phyloP scores from a whole-genome alignment of 2,888 invertebrate genomes.

The Ceraclea dissimilis region DNA sequence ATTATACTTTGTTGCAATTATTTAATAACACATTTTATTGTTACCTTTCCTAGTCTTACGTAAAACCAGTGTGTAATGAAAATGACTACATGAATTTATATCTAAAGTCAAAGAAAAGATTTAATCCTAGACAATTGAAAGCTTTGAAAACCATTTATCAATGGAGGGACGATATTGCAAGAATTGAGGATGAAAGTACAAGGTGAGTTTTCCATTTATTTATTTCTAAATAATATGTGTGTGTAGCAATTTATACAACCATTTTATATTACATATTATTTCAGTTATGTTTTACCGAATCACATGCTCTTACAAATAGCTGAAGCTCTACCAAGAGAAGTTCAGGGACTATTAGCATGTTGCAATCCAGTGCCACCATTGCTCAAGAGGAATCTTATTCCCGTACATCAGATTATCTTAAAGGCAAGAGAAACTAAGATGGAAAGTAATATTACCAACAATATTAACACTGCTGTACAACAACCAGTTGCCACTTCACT shows the following conservation, averaged over 20 bases:
- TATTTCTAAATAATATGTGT: not conserved
- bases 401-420: conserved; percentile 13
- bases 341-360: conserved; percentile 87
- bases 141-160: conserved; percentile 73
- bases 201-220: conserved; percentile 40
- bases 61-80: conserved; percentile 63
- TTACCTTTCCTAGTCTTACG: conserved; percentile 55
- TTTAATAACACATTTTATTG: too few species aligned
- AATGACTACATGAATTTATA: conserved; percentile 71
- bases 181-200: conserved; percentile 85
- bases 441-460: not conserved
- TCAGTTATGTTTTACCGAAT: conserved; percentile 85
- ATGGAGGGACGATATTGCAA: conserved; percentile 83
- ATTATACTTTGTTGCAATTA: conserved; percentile 63
- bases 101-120: conserved; percentile 66
- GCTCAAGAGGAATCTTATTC: conserved; percentile 14
- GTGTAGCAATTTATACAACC: not conserved
- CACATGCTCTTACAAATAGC: conserved; percentile 91
- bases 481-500: not conserved
- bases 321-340: conserved; percentile 80
- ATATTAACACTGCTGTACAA: not conserved
- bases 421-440: conserved; percentile 7
- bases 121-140: conserved; percentile 77
- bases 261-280: conserved; percentile 3
- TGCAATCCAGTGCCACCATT: conserved; percentile 87